Evolutionary conservation across 2,888 invertebrate genomes (phyloP).

Genomic region (Ormia ochracea): DNA sequence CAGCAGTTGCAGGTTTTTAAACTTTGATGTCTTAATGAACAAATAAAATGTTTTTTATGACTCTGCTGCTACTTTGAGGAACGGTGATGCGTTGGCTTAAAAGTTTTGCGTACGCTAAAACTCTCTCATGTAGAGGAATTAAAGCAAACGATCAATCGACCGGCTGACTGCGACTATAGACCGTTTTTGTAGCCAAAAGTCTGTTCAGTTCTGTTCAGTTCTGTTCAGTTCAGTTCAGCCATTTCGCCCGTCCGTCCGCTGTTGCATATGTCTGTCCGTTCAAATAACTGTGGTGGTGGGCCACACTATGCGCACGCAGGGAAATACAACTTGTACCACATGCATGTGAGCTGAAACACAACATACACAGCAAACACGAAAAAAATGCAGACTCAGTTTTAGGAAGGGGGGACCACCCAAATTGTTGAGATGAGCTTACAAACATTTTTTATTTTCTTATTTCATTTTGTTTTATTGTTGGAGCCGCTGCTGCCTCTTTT

Average conservation of each 20-base stretch:
- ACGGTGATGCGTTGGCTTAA: slow-evolving; percentile 41
- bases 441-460: slow-evolving; percentile 10
- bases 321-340: slow-evolving; percentile 42
- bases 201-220: too few species aligned
- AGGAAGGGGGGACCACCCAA: slow-evolving; percentile 62
- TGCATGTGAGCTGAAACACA: slow-evolving; percentile 40
- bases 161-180: slow-evolving; percentile 19
- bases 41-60: slow-evolving; percentile 60
- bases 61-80: slow-evolving; percentile 57
- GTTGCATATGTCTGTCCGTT: neutral
- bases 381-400: slow-evolving; percentile 21
- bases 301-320: slow-evolving; percentile 64
- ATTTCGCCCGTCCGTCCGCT: too few species aligned
- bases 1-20: slow-evolving; percentile 45
- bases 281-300: slow-evolving; percentile 52
- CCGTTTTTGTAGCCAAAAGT: neutral
- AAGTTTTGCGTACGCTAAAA: slow-evolving; percentile 54
- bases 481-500: slow-evolving; percentile 19
- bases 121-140: slow-evolving; percentile 48
- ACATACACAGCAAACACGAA: slow-evolving; percentile 33
- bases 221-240: too few species aligned
- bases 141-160: slow-evolving; percentile 10
- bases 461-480: slow-evolving; percentile 14
- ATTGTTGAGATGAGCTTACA: slow-evolving; percentile 58
- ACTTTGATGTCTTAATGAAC: slow-evolving; percentile 63